Percentiles rank a stretch among this genome's conserved stretches.
These are phyloP conservation scores for Eumacrocentrus americanus DNA, from an alignment of 2,888 invertebrate genomes.

Conservation along the genomic window DNA sequence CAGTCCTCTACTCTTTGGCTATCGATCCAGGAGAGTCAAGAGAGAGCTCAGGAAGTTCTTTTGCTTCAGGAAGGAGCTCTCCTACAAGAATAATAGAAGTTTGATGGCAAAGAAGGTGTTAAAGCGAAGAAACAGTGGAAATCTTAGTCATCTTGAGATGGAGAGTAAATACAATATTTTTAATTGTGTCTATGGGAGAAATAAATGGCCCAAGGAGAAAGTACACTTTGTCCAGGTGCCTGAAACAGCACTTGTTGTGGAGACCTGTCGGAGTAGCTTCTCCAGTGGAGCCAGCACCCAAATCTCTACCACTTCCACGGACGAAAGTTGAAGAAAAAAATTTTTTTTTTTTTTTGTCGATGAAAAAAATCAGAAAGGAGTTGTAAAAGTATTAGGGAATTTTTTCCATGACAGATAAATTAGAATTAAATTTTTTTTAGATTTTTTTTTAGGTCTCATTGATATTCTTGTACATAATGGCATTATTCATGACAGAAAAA, in stretches of 20 bases:
- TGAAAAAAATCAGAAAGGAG: no score
- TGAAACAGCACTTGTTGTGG: constrained; percentile 66
- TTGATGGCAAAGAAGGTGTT: constrained; percentile 62
- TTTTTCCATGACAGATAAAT: no score
- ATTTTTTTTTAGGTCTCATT: no score
- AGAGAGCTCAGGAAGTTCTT: constrained; percentile 65
- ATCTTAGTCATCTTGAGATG: constrained; percentile 46
- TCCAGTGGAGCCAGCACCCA: constrained; percentile 70
- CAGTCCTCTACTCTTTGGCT: constrained; percentile 79
- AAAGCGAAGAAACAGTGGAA: constrained; percentile 53
- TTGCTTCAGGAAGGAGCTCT: constrained; percentile 57
- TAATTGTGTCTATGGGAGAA: constrained; percentile 56
- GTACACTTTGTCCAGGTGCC: constrained; percentile 66
- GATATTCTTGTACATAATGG: background rate
- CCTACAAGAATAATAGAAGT: constrained; percentile 59
- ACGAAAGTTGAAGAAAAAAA: constrained; percentile 54
- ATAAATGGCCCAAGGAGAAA: constrained; percentile 57
- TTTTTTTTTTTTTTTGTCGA: no score
- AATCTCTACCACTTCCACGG: constrained; percentile 69
- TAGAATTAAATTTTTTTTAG: no score
- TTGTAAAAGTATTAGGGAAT: no score
- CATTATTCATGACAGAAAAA: background rate
- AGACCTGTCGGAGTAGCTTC: constrained; percentile 68
- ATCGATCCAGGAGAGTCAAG: constrained; percentile 73
- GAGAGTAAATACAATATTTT: constrained; percentile 56